Conservation (phyloP, 37 sponge, comb jelly and placozoan genomes). For the Tethya wilhelma region DNA sequence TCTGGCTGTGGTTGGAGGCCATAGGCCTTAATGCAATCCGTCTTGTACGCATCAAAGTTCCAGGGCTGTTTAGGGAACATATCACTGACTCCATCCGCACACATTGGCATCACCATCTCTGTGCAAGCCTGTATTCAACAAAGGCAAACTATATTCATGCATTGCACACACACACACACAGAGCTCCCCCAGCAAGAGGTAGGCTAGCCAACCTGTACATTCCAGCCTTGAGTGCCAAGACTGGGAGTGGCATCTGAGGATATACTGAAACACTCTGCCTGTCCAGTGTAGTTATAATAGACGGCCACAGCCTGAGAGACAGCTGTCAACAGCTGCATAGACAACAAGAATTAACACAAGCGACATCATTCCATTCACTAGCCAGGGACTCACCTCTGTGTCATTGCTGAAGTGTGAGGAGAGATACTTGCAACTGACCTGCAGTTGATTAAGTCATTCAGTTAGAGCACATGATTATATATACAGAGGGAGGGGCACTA, state of each 20-base stretch:
- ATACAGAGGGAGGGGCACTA: neutral
- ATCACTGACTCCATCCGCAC: constrained; percentile 73
- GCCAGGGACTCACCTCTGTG: too few relatives aligned
- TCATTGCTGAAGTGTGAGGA: too few relatives aligned
- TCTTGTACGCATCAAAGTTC: constrained; percentile 44
- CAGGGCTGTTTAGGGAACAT: constrained; percentile 74
- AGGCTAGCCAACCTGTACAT: constrained; percentile 59
- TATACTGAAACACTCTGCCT: constrained; percentile 45
- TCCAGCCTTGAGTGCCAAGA: constrained; percentile 67
- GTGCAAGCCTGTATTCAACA: constrained; percentile 76
- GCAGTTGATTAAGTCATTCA: too few relatives aligned
- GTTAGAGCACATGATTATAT: neutral
- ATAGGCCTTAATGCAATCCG: constrained; percentile 41
- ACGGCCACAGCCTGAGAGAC: constrained; percentile 57
- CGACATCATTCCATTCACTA: too few relatives aligned
- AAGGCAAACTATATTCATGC: constrained; percentile 2
- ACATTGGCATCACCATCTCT: constrained; percentile 96
- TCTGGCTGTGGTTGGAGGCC: constrained; percentile 52
- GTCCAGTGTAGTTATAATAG: constrained; percentile 87
- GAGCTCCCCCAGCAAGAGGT: neutral
- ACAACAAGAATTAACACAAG: too few relatives aligned
- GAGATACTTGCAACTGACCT: too few relatives aligned
- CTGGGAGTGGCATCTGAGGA: constrained; percentile 29
- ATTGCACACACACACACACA: too few relatives aligned
- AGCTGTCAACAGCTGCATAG: constrained; percentile 60